Evolutionary conservation across 2,888 invertebrate species (phyloP).

Genomic region (Nomada hirtipes): DNA sequence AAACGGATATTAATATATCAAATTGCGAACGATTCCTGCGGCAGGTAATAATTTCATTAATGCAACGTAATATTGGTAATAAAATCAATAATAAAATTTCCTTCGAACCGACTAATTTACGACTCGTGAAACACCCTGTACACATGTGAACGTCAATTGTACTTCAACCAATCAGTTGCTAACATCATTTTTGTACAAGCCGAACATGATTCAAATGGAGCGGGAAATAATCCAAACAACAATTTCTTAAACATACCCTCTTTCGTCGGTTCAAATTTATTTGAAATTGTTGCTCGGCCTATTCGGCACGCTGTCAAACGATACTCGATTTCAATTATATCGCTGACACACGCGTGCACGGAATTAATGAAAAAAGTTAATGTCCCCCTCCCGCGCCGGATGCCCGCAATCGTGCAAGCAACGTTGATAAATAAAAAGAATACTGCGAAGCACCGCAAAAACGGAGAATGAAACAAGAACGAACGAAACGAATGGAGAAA

Average conservation of each 20-base stretch:
- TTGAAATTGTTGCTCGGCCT: conserved; percentile 5
- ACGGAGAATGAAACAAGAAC: background rate
- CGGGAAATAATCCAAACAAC: conserved; percentile 25
- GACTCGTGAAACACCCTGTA: conserved; percentile 35
- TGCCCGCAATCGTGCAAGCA: conserved; percentile 11
- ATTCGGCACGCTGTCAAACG: background rate
- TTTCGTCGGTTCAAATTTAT: conserved; percentile 19
- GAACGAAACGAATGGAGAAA: background rate
- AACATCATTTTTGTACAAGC: background rate
- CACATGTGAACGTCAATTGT: conserved; percentile 8
- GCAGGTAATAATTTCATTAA: background rate
- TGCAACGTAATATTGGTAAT: background rate
- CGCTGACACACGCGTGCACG: background rate
- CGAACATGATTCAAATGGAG: background rate
- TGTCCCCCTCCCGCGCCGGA: conserved; percentile 1
- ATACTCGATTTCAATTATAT: background rate
- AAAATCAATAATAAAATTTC: background rate
- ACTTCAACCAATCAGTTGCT: conserved; percentile 11
- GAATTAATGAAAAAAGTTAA: conserved; percentile 1
- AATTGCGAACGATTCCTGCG: background rate
- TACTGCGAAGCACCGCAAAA: conserved; percentile 26
- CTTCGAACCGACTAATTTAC: conserved; percentile 12
- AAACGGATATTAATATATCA: background rate
- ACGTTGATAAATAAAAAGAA: conserved; percentile 16
- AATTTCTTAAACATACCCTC: conserved; percentile 26